Base-by-base conservation (phyloP, 2,113 vertebrate genomes). In the Varanus salvator region DNA sequence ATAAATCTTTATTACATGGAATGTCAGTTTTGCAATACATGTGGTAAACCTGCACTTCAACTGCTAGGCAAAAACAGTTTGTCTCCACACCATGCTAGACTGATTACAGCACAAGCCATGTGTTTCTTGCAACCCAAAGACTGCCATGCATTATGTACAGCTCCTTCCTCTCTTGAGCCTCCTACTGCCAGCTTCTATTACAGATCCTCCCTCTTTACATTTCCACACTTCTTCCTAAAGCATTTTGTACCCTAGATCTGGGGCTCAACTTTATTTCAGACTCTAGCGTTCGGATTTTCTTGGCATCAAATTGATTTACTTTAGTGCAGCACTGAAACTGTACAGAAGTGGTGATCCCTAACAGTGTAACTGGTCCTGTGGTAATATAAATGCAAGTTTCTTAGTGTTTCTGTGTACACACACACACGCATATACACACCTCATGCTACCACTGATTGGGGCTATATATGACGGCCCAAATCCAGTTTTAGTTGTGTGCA, bases 1-100 rank as follows among this genome's bases (percentile, higher is more conserved):
- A 94, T 92, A 94, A 93, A 91, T 0, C 48, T 94, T 92, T 96
- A 85, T 71, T 90, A 92, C 94, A 91, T 78, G 85, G 85, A 95
- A 82, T 93, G 93, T 69, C 91, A 93, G 74, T 83, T 74, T 69
- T 93, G 91, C 64, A 94, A 78, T 17, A 90, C 92, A 52, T 72
- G 64, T 82, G 83, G 78, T 64, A 80, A 54, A 91, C 93, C 89
- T 85, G 88, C 81, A 75, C 64, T 87, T 84, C 14, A 27, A 29
- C 14, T 83, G 93, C 93, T 92, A 86, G 54, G 92, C 57, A 14
- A 90, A 94, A 93, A 89, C 74, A 83, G 80, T 89, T 90, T 93
- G 87, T 64, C 93, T 94, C 88, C 92, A 91, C 81, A 68, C 27
- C 94, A 44, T 80, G 48, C 44, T 92, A 90, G 89, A 69, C 89